phyloP scores from a whole-genome alignment of 2,113 vertebrate genomes.

The Trochalopteron elliotii region DNA sequence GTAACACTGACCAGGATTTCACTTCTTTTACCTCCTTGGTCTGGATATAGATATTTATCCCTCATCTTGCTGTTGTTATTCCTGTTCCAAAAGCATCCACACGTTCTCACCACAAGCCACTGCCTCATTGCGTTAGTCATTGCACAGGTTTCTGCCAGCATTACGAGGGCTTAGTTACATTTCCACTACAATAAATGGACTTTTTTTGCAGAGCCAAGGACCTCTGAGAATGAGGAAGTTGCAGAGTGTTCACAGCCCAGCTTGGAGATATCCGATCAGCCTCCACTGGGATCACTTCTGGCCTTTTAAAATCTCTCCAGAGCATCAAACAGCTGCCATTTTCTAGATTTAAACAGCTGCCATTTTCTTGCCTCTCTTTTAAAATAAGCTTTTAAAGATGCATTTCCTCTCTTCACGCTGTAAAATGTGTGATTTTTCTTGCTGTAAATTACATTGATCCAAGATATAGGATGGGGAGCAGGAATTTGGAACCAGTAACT shows the following conservation, averaged over 20 bases:
- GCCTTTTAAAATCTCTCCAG: conserved; percentile 44
- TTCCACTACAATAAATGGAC: not conserved
- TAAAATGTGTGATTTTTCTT: not conserved
- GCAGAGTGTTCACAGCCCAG: not conserved
- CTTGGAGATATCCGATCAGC: conserved; percentile 33
- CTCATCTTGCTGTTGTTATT: not conserved
- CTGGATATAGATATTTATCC: not conserved
- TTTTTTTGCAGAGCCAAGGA: conserved; percentile 18
- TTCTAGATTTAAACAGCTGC: conserved; percentile 56
- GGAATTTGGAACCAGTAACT: not conserved
- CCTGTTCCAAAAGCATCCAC: not conserved
- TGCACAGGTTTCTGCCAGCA: not conserved
- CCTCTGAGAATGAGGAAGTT: conserved; percentile 32
- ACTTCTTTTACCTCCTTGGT: not conserved
- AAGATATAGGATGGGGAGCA: not conserved
- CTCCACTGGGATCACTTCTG: conserved; percentile 38
- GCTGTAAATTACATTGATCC: conserved; percentile 6
- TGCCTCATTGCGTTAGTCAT: not conserved
- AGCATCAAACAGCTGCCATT: conserved; percentile 60
- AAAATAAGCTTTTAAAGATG: conserved; percentile 28
- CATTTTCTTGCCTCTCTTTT: conserved; percentile 41
- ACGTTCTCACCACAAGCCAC: not conserved
- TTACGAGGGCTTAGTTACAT: not conserved
- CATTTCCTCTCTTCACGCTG: conserved; percentile 1
- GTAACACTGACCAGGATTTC: not conserved